Evolutionary conservation across 1,140 invertebrate species (phyloP).

Genomic region (Drosophila ananassae): DNA sequence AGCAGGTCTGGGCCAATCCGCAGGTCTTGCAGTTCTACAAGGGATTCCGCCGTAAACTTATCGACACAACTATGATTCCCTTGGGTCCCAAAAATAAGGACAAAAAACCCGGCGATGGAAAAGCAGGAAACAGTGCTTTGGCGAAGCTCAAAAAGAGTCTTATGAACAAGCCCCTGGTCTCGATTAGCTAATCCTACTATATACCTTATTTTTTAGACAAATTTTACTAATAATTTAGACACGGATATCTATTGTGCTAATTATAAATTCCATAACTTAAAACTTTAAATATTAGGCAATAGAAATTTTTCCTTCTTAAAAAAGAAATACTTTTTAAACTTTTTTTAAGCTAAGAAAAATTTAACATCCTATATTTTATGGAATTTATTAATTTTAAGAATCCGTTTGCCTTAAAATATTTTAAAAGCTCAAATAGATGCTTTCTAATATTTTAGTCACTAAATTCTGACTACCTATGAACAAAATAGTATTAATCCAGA

Average conservation of each 20-base stretch:
- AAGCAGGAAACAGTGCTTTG: slow-evolving; percentile 26
- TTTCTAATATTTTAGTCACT: no score
- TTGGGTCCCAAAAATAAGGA: slow-evolving; percentile 86
- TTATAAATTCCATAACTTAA: no score
- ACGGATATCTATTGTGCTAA: no score
- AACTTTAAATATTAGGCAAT: no score
- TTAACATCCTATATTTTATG: no score
- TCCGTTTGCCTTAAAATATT: neutral
- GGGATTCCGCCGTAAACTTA: slow-evolving; percentile 87
- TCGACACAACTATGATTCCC: slow-evolving; percentile 88
- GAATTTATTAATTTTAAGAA: neutral
- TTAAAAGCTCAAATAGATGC: no score
- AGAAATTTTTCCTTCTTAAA: no score
- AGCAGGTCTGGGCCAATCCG: slow-evolving; percentile 95
- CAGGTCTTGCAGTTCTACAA: slow-evolving; percentile 94
- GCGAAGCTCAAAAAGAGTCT: slow-evolving; percentile 80
- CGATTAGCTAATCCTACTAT: slow-evolving; percentile 64
- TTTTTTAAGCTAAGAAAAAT: no score
- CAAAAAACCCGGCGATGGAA: slow-evolving; percentile 82
- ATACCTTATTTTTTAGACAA: neutral
- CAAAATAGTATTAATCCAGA: neutral
- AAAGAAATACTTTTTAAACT: no score
- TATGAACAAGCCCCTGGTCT: slow-evolving; percentile 80
- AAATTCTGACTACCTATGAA: neutral
- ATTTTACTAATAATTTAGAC: no score